Evolutionary conservation across 2,888 invertebrate species (phyloP).

Genomic region (Diplazon laetatorius): DNA sequence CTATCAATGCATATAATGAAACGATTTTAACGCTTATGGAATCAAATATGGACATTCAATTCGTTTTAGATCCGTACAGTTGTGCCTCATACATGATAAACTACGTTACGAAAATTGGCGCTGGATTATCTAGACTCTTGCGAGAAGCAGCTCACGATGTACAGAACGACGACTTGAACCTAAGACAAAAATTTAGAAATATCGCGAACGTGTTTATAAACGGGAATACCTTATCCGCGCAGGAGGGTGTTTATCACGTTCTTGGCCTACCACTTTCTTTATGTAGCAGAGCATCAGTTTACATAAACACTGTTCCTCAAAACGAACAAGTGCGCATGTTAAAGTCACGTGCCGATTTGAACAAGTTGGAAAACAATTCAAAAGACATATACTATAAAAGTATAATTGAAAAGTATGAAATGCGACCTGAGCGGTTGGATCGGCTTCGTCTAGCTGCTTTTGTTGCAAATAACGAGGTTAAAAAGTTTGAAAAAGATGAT

Average conservation of each 20-base stretch:
- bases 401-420: conserved; percentile 30
- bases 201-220: conserved; percentile 64
- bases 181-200: conserved; percentile 63
- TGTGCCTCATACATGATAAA: too few relatives aligned
- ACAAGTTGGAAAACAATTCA: conserved; percentile 36
- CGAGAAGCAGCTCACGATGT: conserved; percentile 59
- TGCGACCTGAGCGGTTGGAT: neutral
- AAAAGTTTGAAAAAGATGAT: conserved; percentile 1
- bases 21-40: conserved; percentile 48
- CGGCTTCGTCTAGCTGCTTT: conserved; percentile 40
- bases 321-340: conserved; percentile 31
- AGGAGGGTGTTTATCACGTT: conserved; percentile 67
- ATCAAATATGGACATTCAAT: too few relatives aligned
- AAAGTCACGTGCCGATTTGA: conserved; percentile 44
- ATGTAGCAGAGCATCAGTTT: conserved; percentile 60
- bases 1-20: conserved; percentile 55
- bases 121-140: too few relatives aligned
- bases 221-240: too few relatives aligned
- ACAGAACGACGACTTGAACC: conserved; percentile 55
- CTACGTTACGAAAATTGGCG: too few relatives aligned
- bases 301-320: conserved; percentile 61
- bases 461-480: conserved; percentile 21
- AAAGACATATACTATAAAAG: conserved; percentile 43
- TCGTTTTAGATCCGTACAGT: too few relatives aligned
- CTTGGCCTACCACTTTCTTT: conserved; percentile 64